A percentile compares a stretch with the other conserved stretches of the same genome.
phyloP scores from a whole-genome alignment of 2,113 vertebrate genomes.

The Tapirus terrestris region DNA sequence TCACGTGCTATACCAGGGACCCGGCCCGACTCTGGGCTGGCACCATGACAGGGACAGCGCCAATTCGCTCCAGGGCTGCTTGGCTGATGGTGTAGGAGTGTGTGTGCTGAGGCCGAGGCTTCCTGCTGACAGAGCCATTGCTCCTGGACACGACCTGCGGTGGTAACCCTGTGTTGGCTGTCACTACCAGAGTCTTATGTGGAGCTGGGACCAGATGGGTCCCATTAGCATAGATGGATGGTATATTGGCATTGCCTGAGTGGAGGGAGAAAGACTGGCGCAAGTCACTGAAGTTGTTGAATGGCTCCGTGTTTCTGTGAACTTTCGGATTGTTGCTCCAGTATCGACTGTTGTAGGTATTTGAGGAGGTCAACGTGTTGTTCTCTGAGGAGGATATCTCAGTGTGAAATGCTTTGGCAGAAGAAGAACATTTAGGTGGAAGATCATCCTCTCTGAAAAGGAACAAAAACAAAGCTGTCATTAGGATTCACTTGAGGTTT shows the following conservation, averaged over 20 bases:
- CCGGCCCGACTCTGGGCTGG: conserved; percentile 97
- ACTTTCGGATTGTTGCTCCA: conserved; percentile 95
- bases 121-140: conserved; percentile 92
- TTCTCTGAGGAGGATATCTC: conserved; percentile 98
- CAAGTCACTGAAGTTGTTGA: conserved; percentile 92
- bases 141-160: conserved; percentile 91
- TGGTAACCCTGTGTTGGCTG: conserved; percentile 93
- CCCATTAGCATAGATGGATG: conserved; percentile 90
- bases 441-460: conserved; percentile 95
- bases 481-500: not conserved
- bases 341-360: conserved; percentile 97
- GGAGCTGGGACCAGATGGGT: conserved; percentile 89
- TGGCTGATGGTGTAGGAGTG: conserved; percentile 95
- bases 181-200: conserved; percentile 97
- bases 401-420: conserved; percentile 94
- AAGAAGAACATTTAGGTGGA: conserved; percentile 95
- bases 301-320: conserved; percentile 93
- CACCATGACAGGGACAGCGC: conserved; percentile 97
- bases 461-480: not conserved
- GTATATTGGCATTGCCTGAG: conserved; percentile 82
- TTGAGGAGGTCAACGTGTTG: conserved; percentile 96
- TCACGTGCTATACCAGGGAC: conserved; percentile 91
- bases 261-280: conserved; percentile 91
- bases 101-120: conserved; percentile 90
- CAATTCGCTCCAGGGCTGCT: conserved; percentile 95